A percentile compares a stretch with the other conserved stretches of the same genome.
Evolutionary conservation across 23 tunicate species (phyloP).

Genomic region (Ascidia mentula): DNA sequence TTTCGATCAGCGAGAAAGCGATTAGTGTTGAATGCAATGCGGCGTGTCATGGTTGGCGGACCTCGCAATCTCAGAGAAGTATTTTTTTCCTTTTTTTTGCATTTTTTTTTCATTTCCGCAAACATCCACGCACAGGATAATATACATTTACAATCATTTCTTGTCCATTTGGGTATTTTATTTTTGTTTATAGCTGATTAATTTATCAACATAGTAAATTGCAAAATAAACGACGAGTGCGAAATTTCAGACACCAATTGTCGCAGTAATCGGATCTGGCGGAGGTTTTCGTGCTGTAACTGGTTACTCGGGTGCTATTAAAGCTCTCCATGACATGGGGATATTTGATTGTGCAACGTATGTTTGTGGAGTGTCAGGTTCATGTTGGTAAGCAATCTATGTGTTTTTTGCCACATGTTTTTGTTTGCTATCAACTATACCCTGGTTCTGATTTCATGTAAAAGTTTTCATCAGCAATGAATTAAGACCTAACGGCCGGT

Average conservation of each 20-base stretch:
- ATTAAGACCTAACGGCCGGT: no score
- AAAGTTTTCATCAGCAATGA: no score
- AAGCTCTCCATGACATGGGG: conserved; percentile 70
- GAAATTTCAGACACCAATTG: conserved; percentile 69
- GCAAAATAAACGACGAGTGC: no score
- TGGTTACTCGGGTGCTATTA: conserved; percentile 77
- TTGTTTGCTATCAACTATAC: neutral
- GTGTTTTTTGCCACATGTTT: no score
- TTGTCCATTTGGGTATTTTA: no score
- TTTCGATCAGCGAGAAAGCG: conserved; percentile 70
- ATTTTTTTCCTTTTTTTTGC: no score
- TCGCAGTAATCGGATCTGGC: conserved; percentile 82
- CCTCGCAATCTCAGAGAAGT: conserved; percentile 72
- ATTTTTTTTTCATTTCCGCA: no score
- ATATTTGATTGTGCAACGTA: conserved; percentile 78
- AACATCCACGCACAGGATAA: no score
- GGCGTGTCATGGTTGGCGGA: conserved; percentile 40
- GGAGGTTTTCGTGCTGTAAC: conserved; percentile 86
- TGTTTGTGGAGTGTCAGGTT: conserved; percentile 70
- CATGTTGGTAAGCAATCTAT: conserved; percentile 44
- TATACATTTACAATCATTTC: no score
- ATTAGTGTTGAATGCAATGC: conserved; percentile 41
- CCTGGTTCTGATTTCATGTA: neutral
- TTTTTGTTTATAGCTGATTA: no score
- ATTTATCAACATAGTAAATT: no score